phyloP scores from a whole-genome alignment of 2,888 invertebrate species.

The Scaptomyza caliginosa region DNA sequence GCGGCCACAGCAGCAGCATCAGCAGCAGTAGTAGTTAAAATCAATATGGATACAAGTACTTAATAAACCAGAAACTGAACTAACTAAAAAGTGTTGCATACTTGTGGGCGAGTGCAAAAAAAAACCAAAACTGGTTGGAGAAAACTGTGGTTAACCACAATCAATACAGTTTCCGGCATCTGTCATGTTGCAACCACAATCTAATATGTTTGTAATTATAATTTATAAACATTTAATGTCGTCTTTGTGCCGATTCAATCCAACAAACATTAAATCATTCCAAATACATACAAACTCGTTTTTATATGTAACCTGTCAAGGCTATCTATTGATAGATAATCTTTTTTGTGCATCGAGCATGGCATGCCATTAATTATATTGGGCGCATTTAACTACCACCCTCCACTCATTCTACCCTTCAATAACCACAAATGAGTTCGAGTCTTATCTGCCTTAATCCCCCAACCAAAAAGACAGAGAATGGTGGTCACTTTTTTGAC shows the following conservation, averaged over 20 bases:
- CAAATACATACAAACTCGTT: conserved; percentile 10
- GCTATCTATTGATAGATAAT: conserved; percentile 77
- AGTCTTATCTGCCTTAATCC: conserved; percentile 34
- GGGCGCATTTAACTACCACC: conserved; percentile 13
- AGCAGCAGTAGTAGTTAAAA: conserved; percentile 8
- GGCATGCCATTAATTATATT: conserved; percentile 73
- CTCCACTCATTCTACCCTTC: not conserved
- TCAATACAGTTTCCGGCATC: conserved; percentile 59
- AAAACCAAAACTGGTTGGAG: not conserved
- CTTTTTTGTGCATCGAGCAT: conserved; percentile 67
- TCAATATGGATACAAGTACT: conserved; percentile 32
- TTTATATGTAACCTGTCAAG: conserved; percentile 56
- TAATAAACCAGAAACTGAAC: not conserved
- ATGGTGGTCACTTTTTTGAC: conserved; percentile 54
- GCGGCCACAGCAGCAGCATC: conserved; percentile 19
- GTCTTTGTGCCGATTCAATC: conserved; percentile 65
- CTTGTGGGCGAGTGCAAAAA: not conserved
- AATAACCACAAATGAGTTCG: conserved; percentile 8
- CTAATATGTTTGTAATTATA: conserved; percentile 67
- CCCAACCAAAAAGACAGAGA: not conserved
- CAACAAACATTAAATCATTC: conserved; percentile 45
- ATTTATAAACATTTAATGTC: conserved; percentile 70
- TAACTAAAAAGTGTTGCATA: conserved; percentile 27
- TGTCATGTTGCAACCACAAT: conserved; percentile 43
- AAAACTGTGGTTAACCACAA: conserved; percentile 37